These are phyloP conservation scores for Harpagoxenus sublaevis DNA, from an alignment of 2,888 invertebrate species.

Conservation along the genomic window DNA sequence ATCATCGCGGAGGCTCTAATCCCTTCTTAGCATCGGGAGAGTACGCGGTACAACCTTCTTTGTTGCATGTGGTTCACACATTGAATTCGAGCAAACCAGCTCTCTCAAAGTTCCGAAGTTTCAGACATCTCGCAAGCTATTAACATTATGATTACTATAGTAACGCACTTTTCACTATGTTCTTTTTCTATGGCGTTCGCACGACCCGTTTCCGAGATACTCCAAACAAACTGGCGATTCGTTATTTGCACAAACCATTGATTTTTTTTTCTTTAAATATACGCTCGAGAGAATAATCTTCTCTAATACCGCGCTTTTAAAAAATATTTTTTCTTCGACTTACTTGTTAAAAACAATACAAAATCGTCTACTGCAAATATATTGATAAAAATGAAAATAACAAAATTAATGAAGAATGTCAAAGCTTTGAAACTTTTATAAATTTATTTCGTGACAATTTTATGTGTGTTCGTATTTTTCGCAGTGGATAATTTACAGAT, in stretches of 20 bases:
- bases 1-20: slow-evolving; percentile 18
- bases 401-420: not conserved
- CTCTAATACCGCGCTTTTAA: no score
- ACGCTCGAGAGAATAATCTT: not conserved
- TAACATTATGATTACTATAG: slow-evolving; percentile 49
- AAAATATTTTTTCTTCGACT: not conserved
- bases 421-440: not conserved
- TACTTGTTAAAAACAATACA: not conserved
- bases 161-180: slow-evolving; percentile 30
- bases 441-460: not conserved
- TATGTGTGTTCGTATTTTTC: not conserved
- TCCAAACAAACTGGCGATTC: not conserved
- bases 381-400: not conserved
- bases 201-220: slow-evolving; percentile 20
- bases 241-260: slow-evolving; percentile 12
- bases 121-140: slow-evolving; percentile 40
- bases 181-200: slow-evolving; percentile 21
- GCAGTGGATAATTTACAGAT: not conserved
- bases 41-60: slow-evolving; percentile 35
- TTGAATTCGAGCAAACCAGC: slow-evolving; percentile 43
- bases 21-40: slow-evolving; percentile 29
- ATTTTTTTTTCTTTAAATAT: not conserved
- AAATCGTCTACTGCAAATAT: not conserved
- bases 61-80: slow-evolving; percentile 48
- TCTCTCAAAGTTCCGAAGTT: slow-evolving; percentile 30